Evolutionary conservation across 2,113 vertebrate species (phyloP).

Genomic region (Tylochromis polylepis): DNA sequence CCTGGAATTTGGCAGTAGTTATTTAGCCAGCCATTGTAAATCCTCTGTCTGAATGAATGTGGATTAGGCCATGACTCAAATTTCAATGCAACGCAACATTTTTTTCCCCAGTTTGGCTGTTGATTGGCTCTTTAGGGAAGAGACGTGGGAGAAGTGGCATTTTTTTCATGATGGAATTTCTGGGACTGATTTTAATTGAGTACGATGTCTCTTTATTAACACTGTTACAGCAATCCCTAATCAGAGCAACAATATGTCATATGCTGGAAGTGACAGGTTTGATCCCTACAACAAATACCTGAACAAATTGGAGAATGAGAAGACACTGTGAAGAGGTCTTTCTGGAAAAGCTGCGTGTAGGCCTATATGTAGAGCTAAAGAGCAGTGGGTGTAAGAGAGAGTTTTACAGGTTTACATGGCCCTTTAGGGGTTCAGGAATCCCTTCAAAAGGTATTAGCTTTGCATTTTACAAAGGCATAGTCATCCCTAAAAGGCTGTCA

Average conservation of each 20-base stretch:
- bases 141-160: not conserved
- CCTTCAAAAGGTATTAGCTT: not conserved
- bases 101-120: not conserved
- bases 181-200: not conserved
- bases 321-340: not conserved
- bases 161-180: not conserved
- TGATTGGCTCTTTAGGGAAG: not conserved
- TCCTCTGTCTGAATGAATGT: not conserved
- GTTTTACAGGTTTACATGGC: not conserved
- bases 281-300: not conserved
- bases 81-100: not conserved
- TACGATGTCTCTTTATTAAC: not conserved
- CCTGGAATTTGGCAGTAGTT: rapidly evolving
- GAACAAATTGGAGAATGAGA: not conserved
- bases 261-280: not conserved
- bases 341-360: not conserved
- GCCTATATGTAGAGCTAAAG: not conserved
- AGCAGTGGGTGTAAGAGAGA: not conserved
- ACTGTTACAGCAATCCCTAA: not conserved
- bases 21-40: not conserved
- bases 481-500: not conserved
- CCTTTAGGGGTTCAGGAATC: not conserved
- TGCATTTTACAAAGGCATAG: not conserved
- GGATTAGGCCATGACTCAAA: not conserved
- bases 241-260: not conserved